Percentiles rank a stretch among this genome's conserved stretches.
Evolutionary conservation across 2,888 invertebrate genomes (phyloP).

Genomic region (Synergus itoensis): DNA sequence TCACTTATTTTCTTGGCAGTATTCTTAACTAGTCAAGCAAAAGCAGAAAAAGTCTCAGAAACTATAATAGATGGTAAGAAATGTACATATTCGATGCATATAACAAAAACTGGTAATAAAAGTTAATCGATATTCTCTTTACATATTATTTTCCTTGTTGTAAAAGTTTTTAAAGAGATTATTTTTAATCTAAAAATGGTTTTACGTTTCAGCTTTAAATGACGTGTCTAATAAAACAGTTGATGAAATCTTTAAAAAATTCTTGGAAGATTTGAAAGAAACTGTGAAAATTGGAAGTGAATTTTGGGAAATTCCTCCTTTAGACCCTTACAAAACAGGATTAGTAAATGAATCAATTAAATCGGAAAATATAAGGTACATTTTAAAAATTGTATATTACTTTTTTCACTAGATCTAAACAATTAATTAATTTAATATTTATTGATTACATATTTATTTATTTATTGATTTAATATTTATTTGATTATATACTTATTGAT

Average conservation of each 20-base stretch:
- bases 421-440: background rate
- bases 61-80: background rate
- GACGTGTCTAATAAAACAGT: background rate
- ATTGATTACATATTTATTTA: background rate
- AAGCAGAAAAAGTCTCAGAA: background rate
- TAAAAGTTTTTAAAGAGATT: background rate
- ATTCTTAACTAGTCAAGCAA: background rate
- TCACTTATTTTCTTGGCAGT: background rate
- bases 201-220: background rate
- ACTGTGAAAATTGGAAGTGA: constrained; percentile 38
- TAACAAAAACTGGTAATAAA: too few relatives aligned
- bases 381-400: constrained; percentile 20
- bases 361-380: constrained; percentile 7
- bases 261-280: constrained; percentile 40
- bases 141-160: background rate
- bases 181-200: background rate
- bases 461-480: too few relatives aligned
- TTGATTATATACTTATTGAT: too few relatives aligned
- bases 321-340: constrained; percentile 40
- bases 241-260: constrained; percentile 40
- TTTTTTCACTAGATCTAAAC: too few relatives aligned
- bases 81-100: background rate
- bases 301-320: constrained; percentile 39
- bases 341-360: background rate
- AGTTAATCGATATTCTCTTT: too few relatives aligned